These are phyloP conservation scores for Fragum sueziense DNA, from an alignment of 2,888 invertebrate species.

Conservation along the genomic window DNA sequence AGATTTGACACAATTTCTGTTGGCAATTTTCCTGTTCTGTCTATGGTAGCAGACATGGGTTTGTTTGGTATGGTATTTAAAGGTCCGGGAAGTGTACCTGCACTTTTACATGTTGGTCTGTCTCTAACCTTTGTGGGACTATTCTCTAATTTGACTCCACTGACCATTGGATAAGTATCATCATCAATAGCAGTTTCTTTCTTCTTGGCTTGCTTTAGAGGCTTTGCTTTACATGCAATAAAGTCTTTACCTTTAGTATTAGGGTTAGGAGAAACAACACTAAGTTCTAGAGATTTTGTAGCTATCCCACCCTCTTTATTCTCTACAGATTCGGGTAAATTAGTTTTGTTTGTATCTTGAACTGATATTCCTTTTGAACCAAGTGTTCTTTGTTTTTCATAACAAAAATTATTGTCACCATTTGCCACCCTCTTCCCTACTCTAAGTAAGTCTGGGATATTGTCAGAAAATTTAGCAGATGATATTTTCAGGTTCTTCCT, in stretches of 20 bases:
- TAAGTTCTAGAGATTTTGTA: slow-evolving; percentile 1
- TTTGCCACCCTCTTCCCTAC: neutral
- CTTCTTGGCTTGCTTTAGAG: neutral
- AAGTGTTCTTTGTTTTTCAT: neutral
- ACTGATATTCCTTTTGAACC: neutral
- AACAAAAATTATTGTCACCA: neutral
- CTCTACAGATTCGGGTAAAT: neutral
- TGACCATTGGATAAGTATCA: neutral
- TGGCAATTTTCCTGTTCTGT: neutral
- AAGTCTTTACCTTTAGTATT: neutral
- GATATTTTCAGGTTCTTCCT: slow-evolving; percentile 6
- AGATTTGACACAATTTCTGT: slow-evolving; percentile 18
- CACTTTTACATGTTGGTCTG: slow-evolving; percentile 2
- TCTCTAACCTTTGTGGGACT: neutral
- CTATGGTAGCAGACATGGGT: neutral
- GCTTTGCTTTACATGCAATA: neutral
- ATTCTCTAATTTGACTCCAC: neutral
- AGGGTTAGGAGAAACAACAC: neutral
- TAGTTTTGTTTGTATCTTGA: neutral
- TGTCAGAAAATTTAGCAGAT: slow-evolving; percentile 14
- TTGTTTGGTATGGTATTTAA: neutral
- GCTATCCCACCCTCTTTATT: neutral
- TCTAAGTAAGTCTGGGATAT: slow-evolving; percentile 6
- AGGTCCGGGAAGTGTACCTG: slow-evolving; percentile 1
- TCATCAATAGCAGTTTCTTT: neutral